Base-by-base conservation (phyloP, 2,797 vertebrate species). In the Psittacula echo region DNA sequence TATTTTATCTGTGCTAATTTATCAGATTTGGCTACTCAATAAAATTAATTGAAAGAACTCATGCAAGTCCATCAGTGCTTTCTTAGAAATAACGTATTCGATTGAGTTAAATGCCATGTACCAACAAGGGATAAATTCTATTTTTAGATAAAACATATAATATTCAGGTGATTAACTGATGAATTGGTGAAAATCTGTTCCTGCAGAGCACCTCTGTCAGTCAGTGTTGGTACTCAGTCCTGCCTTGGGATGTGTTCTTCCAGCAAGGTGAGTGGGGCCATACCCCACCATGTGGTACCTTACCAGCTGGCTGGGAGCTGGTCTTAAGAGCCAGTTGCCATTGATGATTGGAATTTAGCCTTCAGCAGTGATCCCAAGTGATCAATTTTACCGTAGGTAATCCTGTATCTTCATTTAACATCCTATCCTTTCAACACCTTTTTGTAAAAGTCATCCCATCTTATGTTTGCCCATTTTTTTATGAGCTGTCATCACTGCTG, bases 1-100 rank as follows among this genome's bases (percentile, higher is more conserved):
- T 85, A 79, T 98, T 98, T 97, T 97, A 98, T 98, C 97, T 98
- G 97, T 98, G 98, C 97, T 98, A 98, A 98, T 97, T 98, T 98
- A 98, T 98, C 97, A 97, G 93, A 95, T 97, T 98, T 98, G 97
- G 97, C 97, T 98, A 98, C 97, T 98, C 97, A 98, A 98, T 98
- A 98, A 98, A 98, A 97, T 96, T 96, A 97, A 98, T 97, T 97
- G 94, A 97, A 98, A 97, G 97, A 97, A 89, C 90, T 97, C 91
- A 94, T 24, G 87, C 65, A 93, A 84, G 89, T 90, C 92, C 89
- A 89, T 89, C 92, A 78, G 19, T 97, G 83, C 72, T 96, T 97
- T 96, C 61, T 96, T 96, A 71, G 29, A 85, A 83, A 51, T 48
- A 32, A 37, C 10, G 13, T 47, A 47, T 87, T 77, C 53, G 45